phyloP scores from a whole-genome alignment of 2,888 invertebrate species.

The Cotesia congregata region DNA sequence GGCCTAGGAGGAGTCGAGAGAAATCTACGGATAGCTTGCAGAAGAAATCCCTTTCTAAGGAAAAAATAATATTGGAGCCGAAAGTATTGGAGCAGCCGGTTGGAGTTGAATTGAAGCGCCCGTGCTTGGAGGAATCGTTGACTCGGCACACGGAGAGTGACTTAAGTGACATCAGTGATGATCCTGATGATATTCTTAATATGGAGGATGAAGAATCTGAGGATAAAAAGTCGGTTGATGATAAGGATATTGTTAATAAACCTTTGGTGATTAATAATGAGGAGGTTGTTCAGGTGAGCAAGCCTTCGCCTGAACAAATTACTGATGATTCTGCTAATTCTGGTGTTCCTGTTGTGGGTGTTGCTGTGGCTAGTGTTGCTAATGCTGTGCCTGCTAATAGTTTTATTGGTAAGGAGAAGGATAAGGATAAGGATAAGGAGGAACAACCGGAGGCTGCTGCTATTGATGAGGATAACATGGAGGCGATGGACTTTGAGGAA shows the following conservation, averaged over 20 bases:
- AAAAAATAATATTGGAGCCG: constrained; percentile 64
- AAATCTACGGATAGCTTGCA: constrained; percentile 63
- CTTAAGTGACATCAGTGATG: constrained; percentile 90
- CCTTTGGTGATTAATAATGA: background rate
- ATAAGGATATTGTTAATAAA: constrained; percentile 48
- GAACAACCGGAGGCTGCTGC: constrained; percentile 49
- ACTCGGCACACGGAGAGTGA: constrained; percentile 77
- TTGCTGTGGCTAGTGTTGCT: background rate
- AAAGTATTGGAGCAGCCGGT: constrained; percentile 70
- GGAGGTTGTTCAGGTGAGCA: background rate
- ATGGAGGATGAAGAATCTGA: constrained; percentile 75
- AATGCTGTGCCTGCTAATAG: constrained; percentile 16
- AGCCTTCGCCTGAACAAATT: constrained; percentile 58
- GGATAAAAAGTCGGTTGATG: constrained; percentile 56
- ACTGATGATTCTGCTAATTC: constrained; percentile 22
- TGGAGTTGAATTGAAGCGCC: constrained; percentile 54
- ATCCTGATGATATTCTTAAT: constrained; percentile 89
- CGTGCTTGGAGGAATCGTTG: constrained; percentile 69
- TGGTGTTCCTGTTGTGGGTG: background rate
- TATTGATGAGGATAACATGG: constrained; percentile 80
- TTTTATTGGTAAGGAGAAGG: constrained; percentile 61
- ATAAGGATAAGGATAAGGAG: constrained; percentile 28
- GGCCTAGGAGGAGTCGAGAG: constrained; percentile 63
- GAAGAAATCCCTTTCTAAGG: constrained; percentile 64
- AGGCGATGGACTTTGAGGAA: constrained; percentile 88